A percentile compares a stretch with the other conserved stretches of the same genome.
These are phyloP conservation scores for Gephyroberyx darwinii DNA, from an alignment of 2,797 vertebrate genomes.

Conservation along the genomic window DNA sequence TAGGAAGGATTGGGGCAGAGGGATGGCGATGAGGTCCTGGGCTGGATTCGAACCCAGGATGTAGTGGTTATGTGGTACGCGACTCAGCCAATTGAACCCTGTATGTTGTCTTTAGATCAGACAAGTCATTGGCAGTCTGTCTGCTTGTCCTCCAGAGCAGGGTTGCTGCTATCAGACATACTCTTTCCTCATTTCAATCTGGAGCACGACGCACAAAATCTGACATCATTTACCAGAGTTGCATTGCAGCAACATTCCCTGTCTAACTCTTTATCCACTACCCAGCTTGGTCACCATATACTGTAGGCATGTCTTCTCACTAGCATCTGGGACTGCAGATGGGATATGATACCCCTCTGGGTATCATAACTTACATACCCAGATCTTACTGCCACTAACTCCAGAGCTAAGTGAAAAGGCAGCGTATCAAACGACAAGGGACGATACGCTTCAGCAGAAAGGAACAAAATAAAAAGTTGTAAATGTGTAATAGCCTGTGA, in stretches of 20 bases:
- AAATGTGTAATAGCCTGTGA: conserved; percentile 67
- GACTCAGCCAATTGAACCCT: no score
- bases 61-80: no score
- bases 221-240: conserved; percentile 61
- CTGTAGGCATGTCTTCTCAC: conserved; percentile 57
- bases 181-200: conserved; percentile 51
- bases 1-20: no score
- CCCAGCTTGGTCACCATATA: conserved; percentile 63
- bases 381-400: conserved; percentile 37
- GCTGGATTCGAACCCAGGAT: no score
- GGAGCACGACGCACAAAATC: conserved; percentile 56
- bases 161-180: conserved; percentile 39
- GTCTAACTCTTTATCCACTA: conserved; percentile 51
- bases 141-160: conserved; percentile 37
- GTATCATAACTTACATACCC: conserved; percentile 53
- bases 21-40: no score
- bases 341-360: conserved; percentile 58
- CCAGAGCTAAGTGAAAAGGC: conserved; percentile 42
- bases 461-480: conserved; percentile 66
- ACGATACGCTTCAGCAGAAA: conserved; percentile 61
- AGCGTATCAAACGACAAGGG: conserved; percentile 64
- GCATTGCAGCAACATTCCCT: conserved; percentile 65
- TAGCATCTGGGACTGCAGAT: conserved; percentile 64
- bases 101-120: conserved; percentile 35
- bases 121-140: conserved; percentile 14